phyloP scores from a whole-genome alignment of 2,888 invertebrate genomes.

The Ashinkailepas kermadecensis region DNA sequence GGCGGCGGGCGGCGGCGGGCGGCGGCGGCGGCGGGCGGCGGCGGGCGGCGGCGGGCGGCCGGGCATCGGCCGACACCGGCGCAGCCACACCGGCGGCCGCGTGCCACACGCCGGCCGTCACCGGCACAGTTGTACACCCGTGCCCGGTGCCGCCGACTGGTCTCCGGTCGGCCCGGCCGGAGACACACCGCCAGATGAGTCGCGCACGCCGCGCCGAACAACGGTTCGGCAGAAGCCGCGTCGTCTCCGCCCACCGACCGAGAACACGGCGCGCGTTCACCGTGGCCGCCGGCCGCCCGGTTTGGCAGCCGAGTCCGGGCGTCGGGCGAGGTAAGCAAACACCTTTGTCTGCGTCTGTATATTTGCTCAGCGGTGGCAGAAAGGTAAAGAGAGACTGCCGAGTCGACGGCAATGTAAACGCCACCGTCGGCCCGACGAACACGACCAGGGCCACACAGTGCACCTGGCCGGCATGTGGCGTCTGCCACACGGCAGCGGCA shows the following conservation, averaged over 20 bases:
- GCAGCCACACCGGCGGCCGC: no score
- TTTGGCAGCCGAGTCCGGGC: background rate
- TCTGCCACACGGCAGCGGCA: background rate
- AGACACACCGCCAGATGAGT: no score
- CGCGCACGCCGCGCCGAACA: background rate
- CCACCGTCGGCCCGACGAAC: background rate
- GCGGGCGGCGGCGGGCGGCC: background rate
- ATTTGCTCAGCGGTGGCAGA: constrained; percentile 18
- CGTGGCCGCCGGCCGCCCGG: background rate
- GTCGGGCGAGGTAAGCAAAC: constrained; percentile 5
- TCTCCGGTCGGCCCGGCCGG: no score
- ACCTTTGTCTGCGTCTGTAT: constrained; percentile 18
- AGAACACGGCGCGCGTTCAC: background rate
- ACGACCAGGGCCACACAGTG: background rate
- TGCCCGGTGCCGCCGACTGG: no score
- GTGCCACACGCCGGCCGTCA: no score
- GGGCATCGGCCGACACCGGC: background rate
- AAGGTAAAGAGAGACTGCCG: background rate
- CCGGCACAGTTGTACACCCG: no score
- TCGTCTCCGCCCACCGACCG: background rate
- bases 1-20: background rate
- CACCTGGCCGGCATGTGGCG: background rate
- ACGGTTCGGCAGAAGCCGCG: background rate
- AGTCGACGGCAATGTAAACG: constrained; percentile 5
- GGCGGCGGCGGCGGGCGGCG: background rate